Base-by-base conservation (phyloP, 1,140 invertebrate genomes). In the Magallana ariakensis region DNA sequence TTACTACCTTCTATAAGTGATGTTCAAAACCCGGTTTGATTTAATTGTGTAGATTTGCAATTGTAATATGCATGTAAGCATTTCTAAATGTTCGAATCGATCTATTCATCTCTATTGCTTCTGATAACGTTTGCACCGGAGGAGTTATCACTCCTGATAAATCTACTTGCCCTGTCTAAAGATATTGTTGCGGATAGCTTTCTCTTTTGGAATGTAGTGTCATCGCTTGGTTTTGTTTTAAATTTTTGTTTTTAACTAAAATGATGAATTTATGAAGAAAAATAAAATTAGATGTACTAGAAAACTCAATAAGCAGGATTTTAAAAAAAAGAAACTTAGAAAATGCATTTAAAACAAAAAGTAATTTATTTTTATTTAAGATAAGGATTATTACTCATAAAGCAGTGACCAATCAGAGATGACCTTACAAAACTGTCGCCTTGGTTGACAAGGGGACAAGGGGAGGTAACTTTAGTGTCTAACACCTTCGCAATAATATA, bases 391-490 rank as follows among this genome's bases (percentile, higher is more conserved):
- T 46, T 46, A 46, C 33, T 46, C 33, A 75, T 33, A 26, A 11
- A 26, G 22, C 22, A 75, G 22, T 11, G 10, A 75, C 66, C 66
- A 75, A 75, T 75, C 22, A 33, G 66, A 22, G 66, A 26, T 75
- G 19, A 75, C 33, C 19, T 75, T 75, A 75, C 66, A 75, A 13
- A 8, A 26, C 9, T 75, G 66, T 13, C 19, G 66, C 22, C 5
- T 26, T 22, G 4, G 66, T 75, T 75, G 66, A 75, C 22, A 75
- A 75, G 66, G 66, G 66, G 66, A 75, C 22, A 75, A 75, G 66
- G 66, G 66, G 66, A 75, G 66, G 66, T 75, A 26, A 75, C 66
- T 75, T 66, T 75, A 19, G 33, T 75, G 33, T 26, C 22, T 75
- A 75, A 75, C 66, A 75, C 19, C 66, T 70, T 19, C 19, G 19